phyloP scores from a whole-genome alignment of 1,140 invertebrate genomes.

The Conopomorpha cramerella region DNA sequence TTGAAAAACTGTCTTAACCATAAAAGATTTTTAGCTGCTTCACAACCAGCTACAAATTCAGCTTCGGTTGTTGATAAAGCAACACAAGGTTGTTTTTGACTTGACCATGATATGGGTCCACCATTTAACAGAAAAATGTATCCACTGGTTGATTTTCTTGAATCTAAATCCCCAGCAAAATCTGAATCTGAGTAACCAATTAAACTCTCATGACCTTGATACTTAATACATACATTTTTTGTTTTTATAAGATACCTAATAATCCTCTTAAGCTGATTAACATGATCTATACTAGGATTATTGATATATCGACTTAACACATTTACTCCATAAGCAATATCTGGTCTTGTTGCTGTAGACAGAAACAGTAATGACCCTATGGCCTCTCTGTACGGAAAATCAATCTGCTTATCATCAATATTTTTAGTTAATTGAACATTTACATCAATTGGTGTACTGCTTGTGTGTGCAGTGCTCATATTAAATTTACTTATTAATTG shows the following conservation, averaged over 20 bases:
- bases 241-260: conserved; percentile 27
- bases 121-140: conserved; percentile 10
- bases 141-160: conserved; percentile 16
- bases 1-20: conserved; percentile 12
- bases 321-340: conserved; percentile 1
- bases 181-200: conserved; percentile 20
- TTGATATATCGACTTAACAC: conserved; percentile 9
- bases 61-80: conserved; percentile 31
- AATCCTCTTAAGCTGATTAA: conserved; percentile 1
- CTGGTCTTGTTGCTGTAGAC: conserved; percentile 2
- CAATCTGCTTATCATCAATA: conserved; percentile 1
- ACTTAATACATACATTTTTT: conserved; percentile 8
- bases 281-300: neutral
- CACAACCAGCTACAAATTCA: conserved; percentile 19
- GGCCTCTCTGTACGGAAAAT: conserved; percentile 12
- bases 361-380: conserved; percentile 22
- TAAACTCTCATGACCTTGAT: neutral
- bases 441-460: conserved; percentile 3
- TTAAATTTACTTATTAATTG: conserved; percentile 3
- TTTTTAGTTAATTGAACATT: neutral
- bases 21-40: conserved; percentile 12
- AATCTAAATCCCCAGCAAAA: conserved; percentile 15
- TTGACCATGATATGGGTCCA: conserved; percentile 20
- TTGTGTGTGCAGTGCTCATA: neutral
- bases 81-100: conserved; percentile 20